Evolutionary conservation across 2,797 vertebrate genomes (phyloP), one percentile per base, ranked within the genome.

Genomic region (Halcyon smyrnensis): DNA sequence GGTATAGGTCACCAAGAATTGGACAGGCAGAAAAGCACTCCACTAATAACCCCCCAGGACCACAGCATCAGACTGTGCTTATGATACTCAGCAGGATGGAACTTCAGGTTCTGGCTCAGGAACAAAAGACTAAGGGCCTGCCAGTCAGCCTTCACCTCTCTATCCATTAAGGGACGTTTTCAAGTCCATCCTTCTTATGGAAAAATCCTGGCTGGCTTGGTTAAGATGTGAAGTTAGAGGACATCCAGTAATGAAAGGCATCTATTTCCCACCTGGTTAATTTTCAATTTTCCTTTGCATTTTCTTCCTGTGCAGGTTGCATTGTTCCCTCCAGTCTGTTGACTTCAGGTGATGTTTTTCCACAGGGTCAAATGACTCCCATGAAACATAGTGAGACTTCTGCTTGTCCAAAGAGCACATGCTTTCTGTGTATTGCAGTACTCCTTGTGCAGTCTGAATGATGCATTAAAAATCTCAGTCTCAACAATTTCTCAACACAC

Each of bases 141-240:
- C 20, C 24, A 79, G 15, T 16, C n/a, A 76, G 5, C 7, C 16
- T 37, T 73, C 15, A 56, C 9, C 14, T 45, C 21, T 69, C 37
- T 67, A 9, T 5, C 14, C 1, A 0, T 36, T 36, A n/a, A 57
- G 3, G 3, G 9, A 25, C 7, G 7, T 48, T 65, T 62, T 51
- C 15, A 62, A 7, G 23, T 86, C 37, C 3, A 0, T 45, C 14
- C 16, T 85, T 71, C 15, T 48, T 10, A 12, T 8, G 23, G 12
- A 59, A 59, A 85, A 39, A 9, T 1, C 5, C 5, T 70, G 5
- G 4, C 39, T 59, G 20, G 20, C 7, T 68, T 15, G 2, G 8
- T 76, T 64, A 51, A 75, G 39, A 34, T 27, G 8, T 24, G 16
- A 67, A 81, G 12, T 25, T 36, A 57, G 43, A 50, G 16, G 20